phyloP scores from a whole-genome alignment of 2,888 invertebrate species.

The Brachyptera risi region DNA sequence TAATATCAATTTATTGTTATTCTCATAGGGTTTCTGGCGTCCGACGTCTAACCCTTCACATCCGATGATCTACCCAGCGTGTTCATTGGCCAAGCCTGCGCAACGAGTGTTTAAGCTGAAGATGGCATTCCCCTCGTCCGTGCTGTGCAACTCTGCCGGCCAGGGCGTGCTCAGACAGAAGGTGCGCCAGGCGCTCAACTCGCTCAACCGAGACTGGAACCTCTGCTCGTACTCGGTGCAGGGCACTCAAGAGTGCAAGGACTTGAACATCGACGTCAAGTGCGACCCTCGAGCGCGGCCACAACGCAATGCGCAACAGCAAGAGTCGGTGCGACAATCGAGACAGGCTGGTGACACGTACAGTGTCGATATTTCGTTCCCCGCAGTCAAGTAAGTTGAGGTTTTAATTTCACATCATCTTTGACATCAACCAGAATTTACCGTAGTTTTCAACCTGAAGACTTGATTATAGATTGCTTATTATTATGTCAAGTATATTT shows the following conservation, averaged over 20 bases:
- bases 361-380: constrained; percentile 87
- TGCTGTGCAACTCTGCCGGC: constrained; percentile 92
- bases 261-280: constrained; percentile 85
- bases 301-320: constrained; percentile 55
- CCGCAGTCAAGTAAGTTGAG: constrained; percentile 77
- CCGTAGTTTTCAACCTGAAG: no score
- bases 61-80: constrained; percentile 85
- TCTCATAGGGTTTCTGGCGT: constrained; percentile 79
- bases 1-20: no score
- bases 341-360: constrained; percentile 86
- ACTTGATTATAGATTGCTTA: no score
- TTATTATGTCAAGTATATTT: no score
- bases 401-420: no score
- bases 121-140: constrained; percentile 95
- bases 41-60: constrained; percentile 76
- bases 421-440: no score
- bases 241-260: constrained; percentile 82
- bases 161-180: constrained; percentile 87
- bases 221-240: constrained; percentile 89
- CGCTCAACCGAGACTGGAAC: constrained; percentile 92
- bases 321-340: constrained; percentile 72
- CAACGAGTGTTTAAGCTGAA: constrained; percentile 90
- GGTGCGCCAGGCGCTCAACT: constrained; percentile 83
- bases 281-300: constrained; percentile 74
- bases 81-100: constrained; percentile 86